Evolutionary conservation across 2,797 vertebrate species (phyloP), one percentile per base, ranked within the genome.

Genomic region (Alcedo atthis): DNA sequence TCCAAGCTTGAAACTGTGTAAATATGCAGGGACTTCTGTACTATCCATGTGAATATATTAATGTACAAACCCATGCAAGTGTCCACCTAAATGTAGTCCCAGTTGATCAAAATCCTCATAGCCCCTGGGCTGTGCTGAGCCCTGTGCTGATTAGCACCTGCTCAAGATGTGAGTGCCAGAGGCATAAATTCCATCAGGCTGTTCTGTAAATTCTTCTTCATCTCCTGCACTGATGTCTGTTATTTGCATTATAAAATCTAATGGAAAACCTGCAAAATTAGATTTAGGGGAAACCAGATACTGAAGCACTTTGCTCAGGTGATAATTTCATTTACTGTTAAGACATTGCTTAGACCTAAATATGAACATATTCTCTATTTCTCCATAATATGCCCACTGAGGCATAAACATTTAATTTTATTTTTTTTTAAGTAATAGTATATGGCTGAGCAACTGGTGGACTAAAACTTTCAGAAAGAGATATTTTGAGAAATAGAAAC

Each of bases 311-410:
- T 93, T 73, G 62, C 88, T 83, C 7, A 80, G 76, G 73, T 94
- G 91, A 80, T 92, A 85, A 90, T 81, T 95, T 85, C 4, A 82
- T 83, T 93, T 90, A 64, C 58, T 59, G 22, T 83, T 86, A 83
- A 90, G 68, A 15, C 25, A 37, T 85, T 82, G 51, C 90, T 93
- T 85, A 69, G 51, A 66, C 43, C 20, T 71, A 55, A 81, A 85
- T 53, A 26, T 84, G 81, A 73, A 78, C 0, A 0, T 67, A 32
- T 57, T 79, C 51, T 46, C 25, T 85, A 25, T 71, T 88, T 28
- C 16, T 89, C 43, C 12, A 3, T 59, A 55, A 66, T n/a, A 46
- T 51, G 40, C 11, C 16, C 46, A 62, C 51, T 5, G 5, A n/a
- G 66, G 24, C 51, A 37, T 32, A 63, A 62, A 55, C n/a, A 30